Base-by-base conservation (phyloP, 64 coral and sea anemone species). In the Porites australiensis region DNA sequence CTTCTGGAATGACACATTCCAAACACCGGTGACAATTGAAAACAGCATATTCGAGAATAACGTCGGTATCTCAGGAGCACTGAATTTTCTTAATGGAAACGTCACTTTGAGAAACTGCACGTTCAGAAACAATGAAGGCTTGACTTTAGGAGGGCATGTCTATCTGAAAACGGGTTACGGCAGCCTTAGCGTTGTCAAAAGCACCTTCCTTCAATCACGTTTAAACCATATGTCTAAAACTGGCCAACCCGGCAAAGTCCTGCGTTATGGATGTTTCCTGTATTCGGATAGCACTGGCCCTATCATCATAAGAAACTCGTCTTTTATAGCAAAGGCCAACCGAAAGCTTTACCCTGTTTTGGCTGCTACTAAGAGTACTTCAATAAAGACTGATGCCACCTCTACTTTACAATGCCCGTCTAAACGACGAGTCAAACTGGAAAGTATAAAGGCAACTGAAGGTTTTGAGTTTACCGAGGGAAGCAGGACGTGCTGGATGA, bases 61-160 rank as follows among this genome's bases (percentile, higher is more conserved):
- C 13, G 73, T 75, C 14, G 73, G 45, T 50, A 11, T 76, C 73
- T 19, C 73, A 19, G 73, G 73, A 52, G 73, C 73, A 46, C 13
- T 46, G 10, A 19, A 63, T 13, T 22, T 89, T 45, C 7, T 59
- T 13, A 90, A 90, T 71, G 88, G 87, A 13, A 58, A 80, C 13
- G 51, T 43, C 9, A 66, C 74, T 50, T 68, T 90, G 61, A 82
- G 57, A 22, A 52, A 82, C 11, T 90, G 88, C 46, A 13, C 49
- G 1, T 90, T 90, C 49, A 81, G 58, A 50, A 18, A 90, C 58
- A 90, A 90, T 22, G 27, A 82, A 9, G 79, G 61, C 43, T 64
- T 78, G 9, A 46, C n/a, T 4, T 58, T 37, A 15, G 77, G 77
- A 27, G 88, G 75, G 68, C 75, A 80, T 50, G 53, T 90, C 0